These are phyloP conservation scores for Sander vitreus DNA, from an alignment of 2,113 vertebrate genomes.

Conservation along the genomic window DNA sequence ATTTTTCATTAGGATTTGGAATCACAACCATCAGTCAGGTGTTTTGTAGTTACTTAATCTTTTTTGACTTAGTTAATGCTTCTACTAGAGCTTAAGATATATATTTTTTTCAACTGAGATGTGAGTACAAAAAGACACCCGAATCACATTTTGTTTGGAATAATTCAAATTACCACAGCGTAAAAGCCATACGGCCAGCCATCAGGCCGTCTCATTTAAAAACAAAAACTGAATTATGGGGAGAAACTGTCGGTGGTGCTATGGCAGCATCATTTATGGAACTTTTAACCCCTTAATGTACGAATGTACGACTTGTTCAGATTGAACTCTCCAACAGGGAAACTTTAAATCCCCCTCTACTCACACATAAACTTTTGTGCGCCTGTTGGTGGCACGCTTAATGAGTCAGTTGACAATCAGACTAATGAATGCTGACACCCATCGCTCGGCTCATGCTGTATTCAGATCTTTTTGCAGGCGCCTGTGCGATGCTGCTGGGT, in stretches of 20 bases:
- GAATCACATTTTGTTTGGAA: not conserved
- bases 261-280: not conserved
- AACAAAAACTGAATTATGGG: not conserved
- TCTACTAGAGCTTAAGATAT: no score
- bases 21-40: not conserved
- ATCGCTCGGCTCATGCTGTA: not conserved
- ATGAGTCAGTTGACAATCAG: constrained; percentile 21
- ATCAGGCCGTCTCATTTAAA: not conserved
- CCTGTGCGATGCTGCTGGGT: constrained; percentile 17
- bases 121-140: no score
- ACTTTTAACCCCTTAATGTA: not conserved
- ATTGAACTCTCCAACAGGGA: not conserved
- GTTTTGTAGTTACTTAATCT: not conserved
- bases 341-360: not conserved
- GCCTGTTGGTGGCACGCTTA: not conserved
- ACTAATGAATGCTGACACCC: constrained; percentile 41
- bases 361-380: not conserved
- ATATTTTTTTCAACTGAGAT: not conserved
- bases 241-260: not conserved
- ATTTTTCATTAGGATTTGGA: not conserved
- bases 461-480: constrained; percentile 9
- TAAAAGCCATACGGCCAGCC: not conserved
- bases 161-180: not conserved
- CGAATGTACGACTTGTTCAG: not conserved
- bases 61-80: no score